Conservation (phyloP, 2,797 vertebrate species). For the Phrynocephalus guinanensis region DNA sequence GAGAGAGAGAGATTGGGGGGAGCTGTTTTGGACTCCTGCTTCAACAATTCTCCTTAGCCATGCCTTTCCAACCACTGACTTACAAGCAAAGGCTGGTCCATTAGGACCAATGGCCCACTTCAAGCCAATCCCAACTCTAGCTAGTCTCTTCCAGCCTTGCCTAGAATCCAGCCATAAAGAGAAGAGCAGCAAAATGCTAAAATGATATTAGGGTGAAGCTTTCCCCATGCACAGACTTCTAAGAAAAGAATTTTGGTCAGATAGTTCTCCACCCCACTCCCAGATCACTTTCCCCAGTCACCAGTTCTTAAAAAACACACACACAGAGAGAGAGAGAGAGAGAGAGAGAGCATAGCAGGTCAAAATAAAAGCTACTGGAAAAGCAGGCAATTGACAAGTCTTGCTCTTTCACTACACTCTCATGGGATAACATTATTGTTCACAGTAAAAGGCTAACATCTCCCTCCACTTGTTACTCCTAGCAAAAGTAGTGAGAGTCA, state of each 20-base stretch:
- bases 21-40: neutral
- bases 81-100: slow-evolving; percentile 34
- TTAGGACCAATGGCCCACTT: slow-evolving; percentile 59
- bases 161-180: no score
- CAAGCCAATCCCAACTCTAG: slow-evolving; percentile 58
- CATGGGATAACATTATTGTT: no score
- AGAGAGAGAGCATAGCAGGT: slow-evolving; percentile 20
- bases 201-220: no score
- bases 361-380: neutral
- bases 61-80: neutral
- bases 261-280: slow-evolving; percentile 50
- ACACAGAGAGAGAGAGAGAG: neutral
- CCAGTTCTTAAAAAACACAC: slow-evolving; percentile 23
- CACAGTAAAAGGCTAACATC: no score
- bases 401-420: neutral
- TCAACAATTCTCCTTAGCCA: neutral
- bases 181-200: no score
- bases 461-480: no score
- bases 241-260: slow-evolving; percentile 40
- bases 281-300: slow-evolving; percentile 51
- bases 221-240: neutral
- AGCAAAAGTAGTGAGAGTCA: no score
- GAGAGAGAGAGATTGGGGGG: neutral
- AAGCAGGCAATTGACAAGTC: neutral
- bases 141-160: no score